Base-by-base conservation (phyloP, 2,888 invertebrate species). In the Cetonia aurata region DNA sequence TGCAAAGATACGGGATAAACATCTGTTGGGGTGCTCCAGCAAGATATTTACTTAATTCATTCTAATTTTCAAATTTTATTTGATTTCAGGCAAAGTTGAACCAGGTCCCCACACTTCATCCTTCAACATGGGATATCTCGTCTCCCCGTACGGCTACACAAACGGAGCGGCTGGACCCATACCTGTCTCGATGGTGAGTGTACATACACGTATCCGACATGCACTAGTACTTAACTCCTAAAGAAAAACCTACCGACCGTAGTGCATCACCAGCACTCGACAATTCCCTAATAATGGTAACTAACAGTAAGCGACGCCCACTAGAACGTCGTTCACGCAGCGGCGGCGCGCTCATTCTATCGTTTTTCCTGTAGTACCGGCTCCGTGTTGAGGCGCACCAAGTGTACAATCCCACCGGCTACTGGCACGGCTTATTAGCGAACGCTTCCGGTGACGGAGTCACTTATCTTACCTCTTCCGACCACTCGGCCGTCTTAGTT, bases 41-140 rank as follows among this genome's bases (percentile, higher is more conserved):
- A 48, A 12, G 15, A 25, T 67, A 19, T 52, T 44, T 57, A 12
- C 12, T 12, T 60, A 13, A 3, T 42, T 42, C 17, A 42, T 42
- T 60, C 25, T 41, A 13, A 44, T 42, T 19, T 3, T 8, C 10
- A 3, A 13, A 31, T 46, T 73, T 69, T 77, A 76, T 41, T 33
- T 41, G 77, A 80, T 86, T 87, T 44, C 87, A 93, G 93, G 92
- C 87, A 93, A 93, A 89, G 91, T 93, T 86, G 93, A 93, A 83
- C 91, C 91, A 74, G 91, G 92, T 81, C 91, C 92, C 74, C 93
- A 93, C 83, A 91, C 93, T 79, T 90, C 92, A 76, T 88, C 89
- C 77, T 95, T 95, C 89, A 95, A 95, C 88, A 95, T 95, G 94
- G 95, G 95, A 82, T 96, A 96, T 89, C 90, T 95, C 85, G 93